Evolutionary conservation across 2,797 vertebrate genomes (phyloP), one percentile per base, ranked within the genome.

Genomic region (Fistularia commersonii): DNA sequence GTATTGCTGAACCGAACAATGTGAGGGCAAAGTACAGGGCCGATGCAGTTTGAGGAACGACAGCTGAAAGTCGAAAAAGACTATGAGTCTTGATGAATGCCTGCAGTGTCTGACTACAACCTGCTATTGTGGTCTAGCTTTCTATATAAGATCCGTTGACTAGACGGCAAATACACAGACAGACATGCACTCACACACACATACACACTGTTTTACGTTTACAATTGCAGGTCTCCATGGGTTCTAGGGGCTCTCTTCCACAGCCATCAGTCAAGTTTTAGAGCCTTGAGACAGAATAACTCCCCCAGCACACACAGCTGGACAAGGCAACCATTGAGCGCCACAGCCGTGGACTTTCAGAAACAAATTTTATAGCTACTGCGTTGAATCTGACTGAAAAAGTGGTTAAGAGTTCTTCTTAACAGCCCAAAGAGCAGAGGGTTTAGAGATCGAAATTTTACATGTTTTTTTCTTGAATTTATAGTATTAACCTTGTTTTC

Each of bases 61-160:
- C 13, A 57, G 39, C 45, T 51, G 38, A 15, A 58, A 41, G 68
- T 62, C 8, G 53, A 74, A 81, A 78, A 74, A 61, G 62, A 64
- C 41, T 47, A 6, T 3, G 35, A 43, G 43, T 62, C 58, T 62
- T 67, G 68, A 79, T 79, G 80, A 85, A 81, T 72, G 66, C 69
- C 63, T 72, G 45, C 72, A 69, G 51, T 76, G 79, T 77, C 69
- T 68, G 45, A 69, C 56, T 74, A 79, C 69, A 82, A 81, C 77
- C 72, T 82, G 72, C 66, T 77, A 79, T 85, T 87, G 80, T 82
- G 80, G 81, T 80, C 50, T 48, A 45, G 55, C 46, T 57, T 71
- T 69, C 67, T 83, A 78, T 66, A 79, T 56, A 62, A 51, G 66
- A 76, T 54, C 66, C 68, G 52, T 60, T 72, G 72, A 64, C 58